Conservation (phyloP, 2,888 invertebrate species). For the Pristionchus exspectatus region DNA sequence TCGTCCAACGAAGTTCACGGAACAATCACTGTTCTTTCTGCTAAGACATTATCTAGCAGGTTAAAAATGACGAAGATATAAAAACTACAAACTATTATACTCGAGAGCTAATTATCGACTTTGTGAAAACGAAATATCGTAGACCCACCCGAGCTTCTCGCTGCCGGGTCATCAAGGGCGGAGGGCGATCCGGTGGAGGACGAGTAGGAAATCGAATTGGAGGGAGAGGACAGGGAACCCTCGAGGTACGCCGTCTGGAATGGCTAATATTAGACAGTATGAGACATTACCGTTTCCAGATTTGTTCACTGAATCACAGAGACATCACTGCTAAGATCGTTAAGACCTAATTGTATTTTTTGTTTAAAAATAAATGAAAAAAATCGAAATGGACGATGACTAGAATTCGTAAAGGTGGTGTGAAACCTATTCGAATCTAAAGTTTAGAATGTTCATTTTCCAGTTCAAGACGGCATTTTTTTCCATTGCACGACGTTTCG, state of each 20-base stretch:
- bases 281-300: no score
- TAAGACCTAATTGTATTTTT: no score
- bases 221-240: slow-evolving; percentile 40
- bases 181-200: slow-evolving; percentile 34
- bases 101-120: no score
- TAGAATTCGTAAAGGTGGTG: neutral
- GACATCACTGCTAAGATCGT: no score
- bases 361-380: neutral
- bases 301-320: no score
- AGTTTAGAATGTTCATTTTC: neutral
- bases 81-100: no score
- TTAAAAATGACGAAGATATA: no score
- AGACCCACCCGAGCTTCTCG: slow-evolving; percentile 47
- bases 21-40: no score
- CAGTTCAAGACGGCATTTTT: neutral
- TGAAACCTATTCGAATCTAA: neutral
- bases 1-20: no score
- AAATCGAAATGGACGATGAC: neutral
- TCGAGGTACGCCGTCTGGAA: slow-evolving; percentile 23
- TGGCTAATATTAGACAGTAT: neutral
- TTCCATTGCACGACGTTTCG: neutral
- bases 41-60: no score
- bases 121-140: neutral
- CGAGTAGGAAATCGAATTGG: slow-evolving; percentile 41
- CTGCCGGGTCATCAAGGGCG: slow-evolving; percentile 35